Evolutionary conservation across 2,888 invertebrate genomes (phyloP).

Genomic region (Isoperla grammatica): DNA sequence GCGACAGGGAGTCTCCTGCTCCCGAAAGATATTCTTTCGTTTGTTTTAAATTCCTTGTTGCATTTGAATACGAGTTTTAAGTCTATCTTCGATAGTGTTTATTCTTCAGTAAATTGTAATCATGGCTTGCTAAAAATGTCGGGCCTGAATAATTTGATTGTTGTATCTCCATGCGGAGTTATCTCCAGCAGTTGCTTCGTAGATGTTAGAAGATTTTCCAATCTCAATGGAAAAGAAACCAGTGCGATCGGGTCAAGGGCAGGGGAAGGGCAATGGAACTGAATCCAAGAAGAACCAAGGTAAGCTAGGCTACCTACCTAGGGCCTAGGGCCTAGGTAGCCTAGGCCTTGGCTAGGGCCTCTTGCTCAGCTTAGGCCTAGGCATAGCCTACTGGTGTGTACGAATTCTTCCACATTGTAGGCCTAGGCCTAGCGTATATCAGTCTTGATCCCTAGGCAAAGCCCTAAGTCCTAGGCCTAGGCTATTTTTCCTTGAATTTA

Average conservation of each 20-base stretch:
- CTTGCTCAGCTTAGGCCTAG: background rate
- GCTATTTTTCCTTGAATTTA: no score
- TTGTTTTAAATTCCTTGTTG: slow-evolving; percentile 36
- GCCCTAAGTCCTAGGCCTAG: no score
- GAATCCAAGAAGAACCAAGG: slow-evolving; percentile 71
- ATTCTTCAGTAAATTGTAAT: slow-evolving; percentile 31
- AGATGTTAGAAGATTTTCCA: slow-evolving; percentile 53
- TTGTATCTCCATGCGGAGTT: slow-evolving; percentile 68
- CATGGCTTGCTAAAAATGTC: slow-evolving; percentile 81
- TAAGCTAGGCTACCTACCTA: slow-evolving; percentile 39
- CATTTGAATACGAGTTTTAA: slow-evolving; percentile 7
- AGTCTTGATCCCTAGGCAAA: no score
- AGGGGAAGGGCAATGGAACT: slow-evolving; percentile 63
- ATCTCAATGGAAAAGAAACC: slow-evolving; percentile 77
- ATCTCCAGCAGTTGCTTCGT: slow-evolving; percentile 50
- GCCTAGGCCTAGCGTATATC: no score
- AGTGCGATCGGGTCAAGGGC: slow-evolving; percentile 60
- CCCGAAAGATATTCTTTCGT: slow-evolving; percentile 49
- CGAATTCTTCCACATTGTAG: no score
- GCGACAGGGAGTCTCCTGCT: slow-evolving; percentile 43
- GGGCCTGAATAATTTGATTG: slow-evolving; percentile 56
- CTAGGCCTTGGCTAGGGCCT: no score
- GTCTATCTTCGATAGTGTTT: slow-evolving; percentile 21
- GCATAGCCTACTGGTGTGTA: no score
- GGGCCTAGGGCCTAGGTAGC: background rate